Base-by-base conservation (phyloP, 2,113 vertebrate species). In the Paramisgurnus dabryanus region DNA sequence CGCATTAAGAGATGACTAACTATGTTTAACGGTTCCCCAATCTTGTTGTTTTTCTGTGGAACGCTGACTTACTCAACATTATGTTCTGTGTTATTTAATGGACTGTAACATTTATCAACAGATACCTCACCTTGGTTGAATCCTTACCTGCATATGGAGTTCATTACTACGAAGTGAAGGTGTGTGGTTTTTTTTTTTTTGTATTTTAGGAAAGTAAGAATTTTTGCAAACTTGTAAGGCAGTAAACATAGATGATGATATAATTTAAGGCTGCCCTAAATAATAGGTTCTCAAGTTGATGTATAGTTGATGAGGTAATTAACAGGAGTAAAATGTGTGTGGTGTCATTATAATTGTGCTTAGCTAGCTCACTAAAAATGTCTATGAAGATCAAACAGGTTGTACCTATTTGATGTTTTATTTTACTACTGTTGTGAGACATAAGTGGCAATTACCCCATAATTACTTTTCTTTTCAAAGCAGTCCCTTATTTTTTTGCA, bases 141-240 rank as follows among this genome's bases (percentile, higher is more conserved):
- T 95, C 95, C 76, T 91, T 97, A 83, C 96, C 96, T 60, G 96
- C 97, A 76, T 99, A 99, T 50, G 98, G 98, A 91, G 95, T 99
- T 87, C 98, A 99, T 95, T 99, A 98, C 87, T 99, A 97, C 78
- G 94, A 93, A 92, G 97, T 99, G 83, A 98, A 99, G 98, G 98
- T 99, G 92, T 93, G 85, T 61, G 77, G n/a, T 17, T 45, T n/a
- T 15, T 72, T 55, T 57, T 4, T 27, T 63, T 49, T 71, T 10
- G 12, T n/a, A 61, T 57, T 79, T 50, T 50, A 67, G 50, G 43
- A 12, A 6, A 7, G 22, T 45, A 53, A 27, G 45, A 49, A 3
- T 13, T 7, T n/a, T 58, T 57, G 22, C 2, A 47, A 47, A 10
- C 27, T 34, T 34, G 27, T 34, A 17, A 57, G 17, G 55, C 10